phyloP scores from a whole-genome alignment of 2,888 invertebrate genomes.

The Barypeithes pellucidus region DNA sequence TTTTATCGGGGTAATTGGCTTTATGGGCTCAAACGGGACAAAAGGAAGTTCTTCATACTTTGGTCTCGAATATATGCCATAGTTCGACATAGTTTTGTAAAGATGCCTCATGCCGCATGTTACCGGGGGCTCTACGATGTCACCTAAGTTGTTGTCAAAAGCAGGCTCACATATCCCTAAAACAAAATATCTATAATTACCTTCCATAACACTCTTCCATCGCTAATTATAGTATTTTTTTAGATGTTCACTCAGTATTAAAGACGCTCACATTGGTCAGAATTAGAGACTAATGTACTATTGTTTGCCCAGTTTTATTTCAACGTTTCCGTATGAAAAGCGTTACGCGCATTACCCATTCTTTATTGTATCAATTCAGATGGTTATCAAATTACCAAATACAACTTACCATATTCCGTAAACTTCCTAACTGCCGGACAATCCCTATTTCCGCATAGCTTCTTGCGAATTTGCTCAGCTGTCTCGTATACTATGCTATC shows the following conservation, averaged over 20 bases:
- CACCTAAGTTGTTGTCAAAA: constrained; percentile 64
- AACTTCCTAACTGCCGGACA: constrained; percentile 68
- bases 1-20: background rate
- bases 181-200: too few species aligned
- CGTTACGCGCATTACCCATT: too few species aligned
- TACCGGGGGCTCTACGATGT: constrained; percentile 58
- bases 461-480: constrained; percentile 61
- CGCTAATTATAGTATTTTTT: too few species aligned
- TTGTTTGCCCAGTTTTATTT: too few species aligned
- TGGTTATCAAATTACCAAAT: too few species aligned
- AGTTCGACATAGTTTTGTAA: constrained; percentile 64
- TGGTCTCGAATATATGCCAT: constrained; percentile 63
- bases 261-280: too few species aligned
- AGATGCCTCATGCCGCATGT: constrained; percentile 65
- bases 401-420: constrained; percentile 64
- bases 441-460: constrained; percentile 64
- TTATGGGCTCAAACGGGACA: background rate
- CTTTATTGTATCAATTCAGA: too few species aligned
- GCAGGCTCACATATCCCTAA: constrained; percentile 66
- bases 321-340: too few species aligned
- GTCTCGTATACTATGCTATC: constrained; percentile 57
- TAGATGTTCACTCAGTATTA: too few species aligned
- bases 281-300: too few species aligned
- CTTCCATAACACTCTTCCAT: too few species aligned
- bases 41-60: constrained; percentile 54